Evolutionary conservation across 2,888 invertebrate genomes (phyloP).

Genomic region (Gibbula magus): DNA sequence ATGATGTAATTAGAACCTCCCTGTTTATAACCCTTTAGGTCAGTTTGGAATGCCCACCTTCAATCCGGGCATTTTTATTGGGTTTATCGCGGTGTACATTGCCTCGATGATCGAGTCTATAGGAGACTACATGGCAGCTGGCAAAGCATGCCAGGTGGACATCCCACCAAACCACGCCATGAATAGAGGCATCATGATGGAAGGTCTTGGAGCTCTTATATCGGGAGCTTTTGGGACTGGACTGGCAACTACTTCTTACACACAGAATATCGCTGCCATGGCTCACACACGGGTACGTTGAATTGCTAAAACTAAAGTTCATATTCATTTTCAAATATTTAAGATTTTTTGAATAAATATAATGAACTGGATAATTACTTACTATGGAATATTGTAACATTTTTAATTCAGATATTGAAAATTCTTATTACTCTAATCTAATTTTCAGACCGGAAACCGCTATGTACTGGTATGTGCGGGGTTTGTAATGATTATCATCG

Average conservation of each 20-base stretch:
- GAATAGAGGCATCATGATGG: constrained; percentile 61
- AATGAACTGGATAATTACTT: too few species aligned
- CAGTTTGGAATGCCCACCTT: constrained; percentile 60
- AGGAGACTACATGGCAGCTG: constrained; percentile 61
- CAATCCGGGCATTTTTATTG: constrained; percentile 52
- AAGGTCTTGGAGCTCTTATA: constrained; percentile 57
- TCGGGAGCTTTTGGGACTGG: constrained; percentile 61
- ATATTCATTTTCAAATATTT: too few species aligned
- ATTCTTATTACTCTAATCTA: too few species aligned
- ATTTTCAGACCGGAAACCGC: not conserved
- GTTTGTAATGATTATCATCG: constrained; percentile 35
- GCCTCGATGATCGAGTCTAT: constrained; percentile 61
- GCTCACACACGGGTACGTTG: constrained; percentile 38
- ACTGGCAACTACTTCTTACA: constrained; percentile 65
- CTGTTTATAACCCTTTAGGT: constrained; percentile 49
- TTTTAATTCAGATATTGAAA: too few species aligned
- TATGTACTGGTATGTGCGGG: constrained; percentile 26
- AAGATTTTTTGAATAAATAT: too few species aligned
- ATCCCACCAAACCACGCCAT: constrained; percentile 60
- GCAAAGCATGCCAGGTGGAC: constrained; percentile 46
- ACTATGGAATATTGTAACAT: too few species aligned
- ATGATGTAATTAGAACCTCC: too few species aligned
- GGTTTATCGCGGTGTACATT: constrained; percentile 55
- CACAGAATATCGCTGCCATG: constrained; percentile 51
- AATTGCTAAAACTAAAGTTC: too few species aligned